Conservation (phyloP, 2,113 vertebrate species). For the Electrona antarctica region DNA sequence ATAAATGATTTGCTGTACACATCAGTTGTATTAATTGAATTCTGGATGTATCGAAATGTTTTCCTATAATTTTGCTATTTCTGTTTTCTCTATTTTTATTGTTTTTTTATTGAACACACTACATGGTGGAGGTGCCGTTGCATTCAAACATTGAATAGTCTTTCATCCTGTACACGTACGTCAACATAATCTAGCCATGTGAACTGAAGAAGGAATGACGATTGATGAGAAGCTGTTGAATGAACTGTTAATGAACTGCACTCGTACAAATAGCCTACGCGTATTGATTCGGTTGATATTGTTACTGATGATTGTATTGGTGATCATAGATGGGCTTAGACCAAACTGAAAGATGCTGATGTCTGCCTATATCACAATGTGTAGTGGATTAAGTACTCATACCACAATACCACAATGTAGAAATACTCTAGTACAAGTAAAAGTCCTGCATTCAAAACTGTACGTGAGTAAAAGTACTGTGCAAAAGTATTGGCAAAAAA, state of each 20-base stretch:
- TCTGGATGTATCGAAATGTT: slow-evolving; percentile 31
- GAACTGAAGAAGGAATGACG: slow-evolving; percentile 1
- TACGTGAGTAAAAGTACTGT: too few species aligned
- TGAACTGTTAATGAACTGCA: background rate
- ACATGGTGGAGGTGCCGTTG: slow-evolving; percentile 22
- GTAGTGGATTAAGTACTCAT: too few species aligned
- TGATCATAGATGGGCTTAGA: background rate
- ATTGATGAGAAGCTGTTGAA: background rate
- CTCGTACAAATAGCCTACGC: slow-evolving; percentile 26
- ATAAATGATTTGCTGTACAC: slow-evolving; percentile 42
- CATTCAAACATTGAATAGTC: background rate
- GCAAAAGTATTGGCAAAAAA: too few species aligned
- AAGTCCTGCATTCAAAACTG: too few species aligned
- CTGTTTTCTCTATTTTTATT: slow-evolving; percentile 10
- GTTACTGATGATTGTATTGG: slow-evolving; percentile 8
- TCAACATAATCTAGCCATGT: slow-evolving; percentile 36
- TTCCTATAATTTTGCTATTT: slow-evolving; percentile 36
- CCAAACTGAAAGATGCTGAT: too few species aligned
- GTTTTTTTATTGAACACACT: slow-evolving; percentile 15
- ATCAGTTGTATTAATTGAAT: slow-evolving; percentile 18
- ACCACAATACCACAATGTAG: too few species aligned
- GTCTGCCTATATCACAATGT: slow-evolving; percentile 1
- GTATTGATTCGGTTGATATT: slow-evolving; percentile 19
- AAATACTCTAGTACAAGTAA: too few species aligned
- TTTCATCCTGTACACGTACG: slow-evolving; percentile 11